Evolutionary conservation across 2,888 invertebrate species (phyloP).

Genomic region (Spilarctia lutea): DNA sequence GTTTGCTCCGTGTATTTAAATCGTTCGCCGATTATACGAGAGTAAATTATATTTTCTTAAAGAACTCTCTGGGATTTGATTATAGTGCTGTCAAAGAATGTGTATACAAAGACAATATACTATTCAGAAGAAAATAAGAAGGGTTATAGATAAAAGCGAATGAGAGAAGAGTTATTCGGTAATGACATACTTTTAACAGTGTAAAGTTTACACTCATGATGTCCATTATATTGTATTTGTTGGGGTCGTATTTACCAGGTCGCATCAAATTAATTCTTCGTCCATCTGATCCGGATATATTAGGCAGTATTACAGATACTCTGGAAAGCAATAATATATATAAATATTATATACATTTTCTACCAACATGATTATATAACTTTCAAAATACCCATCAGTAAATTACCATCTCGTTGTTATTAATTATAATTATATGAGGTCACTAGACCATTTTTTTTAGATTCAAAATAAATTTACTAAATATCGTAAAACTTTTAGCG

Average conservation of each 20-base stretch:
- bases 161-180: not conserved
- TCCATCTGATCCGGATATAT: conserved; percentile 58
- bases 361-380: not conserved
- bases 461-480: not conserved
- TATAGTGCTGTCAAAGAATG: not conserved
- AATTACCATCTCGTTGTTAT: not conserved
- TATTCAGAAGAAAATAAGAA: not conserved
- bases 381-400: not conserved
- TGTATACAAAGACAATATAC: not conserved
- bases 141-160: too few species aligned
- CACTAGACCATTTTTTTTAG: not conserved
- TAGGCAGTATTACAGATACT: conserved; percentile 53
- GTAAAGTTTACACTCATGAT: conserved; percentile 57
- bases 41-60: not conserved
- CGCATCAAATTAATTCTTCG: conserved; percentile 84
- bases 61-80: not conserved
- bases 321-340: conserved; percentile 43
- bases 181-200: conserved; percentile 59
- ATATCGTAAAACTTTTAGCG: too few species aligned
- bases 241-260: conserved; percentile 80
- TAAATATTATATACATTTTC: not conserved
- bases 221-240: conserved; percentile 66
- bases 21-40: not conserved
- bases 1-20: not conserved
- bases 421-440: not conserved